These are phyloP conservation scores for Cheirogaleus major DNA, from an alignment of 2,797 vertebrate species.

Conservation along the genomic window DNA sequence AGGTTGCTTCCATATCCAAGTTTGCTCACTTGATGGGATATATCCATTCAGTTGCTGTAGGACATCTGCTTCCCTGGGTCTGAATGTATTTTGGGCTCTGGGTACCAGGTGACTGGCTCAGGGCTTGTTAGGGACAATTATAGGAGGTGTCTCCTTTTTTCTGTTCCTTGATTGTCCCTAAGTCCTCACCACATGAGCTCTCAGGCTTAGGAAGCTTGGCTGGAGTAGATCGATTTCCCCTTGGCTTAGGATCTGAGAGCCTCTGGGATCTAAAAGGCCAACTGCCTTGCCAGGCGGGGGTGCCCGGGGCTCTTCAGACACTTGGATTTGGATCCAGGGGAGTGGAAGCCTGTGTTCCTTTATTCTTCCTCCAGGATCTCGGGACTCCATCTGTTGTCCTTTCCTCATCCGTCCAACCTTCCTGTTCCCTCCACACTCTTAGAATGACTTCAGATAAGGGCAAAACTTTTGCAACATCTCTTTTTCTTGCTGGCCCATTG, in stretches of 20 bases:
- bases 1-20: background rate
- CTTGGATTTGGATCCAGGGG: background rate
- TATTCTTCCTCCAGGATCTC: background rate
- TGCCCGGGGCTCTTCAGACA: background rate
- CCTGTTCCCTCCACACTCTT: background rate
- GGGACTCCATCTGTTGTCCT: background rate
- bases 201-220: background rate
- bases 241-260: background rate
- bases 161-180: background rate
- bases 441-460: background rate
- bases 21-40: background rate
- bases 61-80: background rate
- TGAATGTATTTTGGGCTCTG: background rate
- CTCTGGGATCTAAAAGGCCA: background rate
- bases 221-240: background rate
- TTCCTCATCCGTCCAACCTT: background rate
- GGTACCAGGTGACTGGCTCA: background rate
- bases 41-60: too few relatives aligned
- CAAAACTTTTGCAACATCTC: background rate
- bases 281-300: background rate
- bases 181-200: background rate
- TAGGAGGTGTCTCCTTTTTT: background rate
- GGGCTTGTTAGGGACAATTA: background rate
- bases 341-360: background rate
- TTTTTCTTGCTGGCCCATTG: background rate